Percentiles rank a stretch among this genome's conserved stretches.
phyloP scores from a whole-genome alignment of 2,888 invertebrate genomes.

The Merodon equestris region DNA sequence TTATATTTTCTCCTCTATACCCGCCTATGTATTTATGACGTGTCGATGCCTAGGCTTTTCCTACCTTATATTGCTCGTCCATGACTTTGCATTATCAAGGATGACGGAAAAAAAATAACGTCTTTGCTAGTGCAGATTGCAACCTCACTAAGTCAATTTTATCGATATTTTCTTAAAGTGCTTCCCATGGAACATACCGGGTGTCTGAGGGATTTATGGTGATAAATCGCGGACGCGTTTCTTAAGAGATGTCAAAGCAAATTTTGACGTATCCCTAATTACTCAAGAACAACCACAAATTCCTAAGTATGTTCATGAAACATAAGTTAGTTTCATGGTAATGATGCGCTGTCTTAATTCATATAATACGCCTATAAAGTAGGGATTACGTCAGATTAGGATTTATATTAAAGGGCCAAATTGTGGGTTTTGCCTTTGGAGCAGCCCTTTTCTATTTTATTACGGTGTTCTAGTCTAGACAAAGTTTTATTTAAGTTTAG shows the following conservation, averaged over 20 bases:
- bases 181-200: too few species aligned
- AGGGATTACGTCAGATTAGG: slow-evolving; percentile 62
- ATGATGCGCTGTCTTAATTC: slow-evolving; percentile 25
- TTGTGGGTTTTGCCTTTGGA: slow-evolving; percentile 51
- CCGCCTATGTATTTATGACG: slow-evolving; percentile 43
- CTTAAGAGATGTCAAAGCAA: too few species aligned
- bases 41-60: slow-evolving; percentile 49
- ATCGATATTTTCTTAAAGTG: slow-evolving; percentile 17
- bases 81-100: slow-evolving; percentile 45
- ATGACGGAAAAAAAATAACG: slow-evolving; percentile 38
- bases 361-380: slow-evolving; percentile 63
- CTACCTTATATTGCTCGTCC: slow-evolving; percentile 33
- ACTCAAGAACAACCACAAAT: slow-evolving; percentile 45
- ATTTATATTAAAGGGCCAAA: slow-evolving; percentile 36
- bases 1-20: slow-evolving; percentile 32
- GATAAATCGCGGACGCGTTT: too few species aligned
- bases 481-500: slow-evolving; percentile 35
- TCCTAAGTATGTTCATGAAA: slow-evolving; percentile 35
- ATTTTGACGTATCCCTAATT: slow-evolving; percentile 30
- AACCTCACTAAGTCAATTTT: slow-evolving; percentile 54
- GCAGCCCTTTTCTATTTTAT: slow-evolving; percentile 45
- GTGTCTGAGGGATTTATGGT: too few species aligned
- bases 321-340: slow-evolving; percentile 48
- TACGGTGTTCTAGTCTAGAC: neutral
- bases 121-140: slow-evolving; percentile 47